Conservation (phyloP, 2,797 vertebrate species). For the Sebastes flavidus region DNA sequence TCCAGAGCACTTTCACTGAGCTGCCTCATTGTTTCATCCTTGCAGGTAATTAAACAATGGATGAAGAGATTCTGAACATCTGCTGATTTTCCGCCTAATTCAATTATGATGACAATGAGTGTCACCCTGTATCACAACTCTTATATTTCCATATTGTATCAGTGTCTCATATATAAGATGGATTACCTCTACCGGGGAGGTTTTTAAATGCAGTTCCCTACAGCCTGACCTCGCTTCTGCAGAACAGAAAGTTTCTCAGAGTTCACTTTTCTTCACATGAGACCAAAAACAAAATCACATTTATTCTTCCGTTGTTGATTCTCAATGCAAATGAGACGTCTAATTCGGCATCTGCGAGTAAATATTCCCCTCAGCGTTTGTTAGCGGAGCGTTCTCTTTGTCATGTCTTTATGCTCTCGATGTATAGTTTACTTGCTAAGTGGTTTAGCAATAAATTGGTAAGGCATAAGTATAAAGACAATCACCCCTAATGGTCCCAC, state of each 20-base stretch:
- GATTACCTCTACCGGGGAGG: slow-evolving; percentile 17
- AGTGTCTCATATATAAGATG: slow-evolving; percentile 27
- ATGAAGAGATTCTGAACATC: slow-evolving; percentile 20
- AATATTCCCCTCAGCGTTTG: slow-evolving; percentile 26
- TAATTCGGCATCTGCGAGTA: slow-evolving; percentile 10
- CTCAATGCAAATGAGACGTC: slow-evolving; percentile 29
- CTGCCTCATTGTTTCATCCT: slow-evolving; percentile 29
- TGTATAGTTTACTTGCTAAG: background rate
- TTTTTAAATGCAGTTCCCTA: slow-evolving; percentile 25
- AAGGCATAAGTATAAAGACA: slow-evolving; percentile 28
- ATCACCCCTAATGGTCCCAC: slow-evolving; percentile 6
- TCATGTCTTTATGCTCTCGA: background rate
- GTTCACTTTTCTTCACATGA: background rate
- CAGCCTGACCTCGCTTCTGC: slow-evolving; percentile 32
- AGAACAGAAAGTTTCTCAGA: slow-evolving; percentile 18
- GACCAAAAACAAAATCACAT: background rate
- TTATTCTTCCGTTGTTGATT: slow-evolving; percentile 13
- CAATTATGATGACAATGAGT: background rate
- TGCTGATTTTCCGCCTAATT: slow-evolving; percentile 33
- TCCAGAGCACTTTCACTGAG: slow-evolving; percentile 15
- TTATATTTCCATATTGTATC: slow-evolving; percentile 6
- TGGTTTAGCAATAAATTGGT: background rate
- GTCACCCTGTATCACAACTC: background rate
- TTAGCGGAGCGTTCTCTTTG: background rate
- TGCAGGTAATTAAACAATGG: slow-evolving; percentile 43